Base-by-base conservation (phyloP, 2,888 invertebrate species). In the Hymenopus coronatus region DNA sequence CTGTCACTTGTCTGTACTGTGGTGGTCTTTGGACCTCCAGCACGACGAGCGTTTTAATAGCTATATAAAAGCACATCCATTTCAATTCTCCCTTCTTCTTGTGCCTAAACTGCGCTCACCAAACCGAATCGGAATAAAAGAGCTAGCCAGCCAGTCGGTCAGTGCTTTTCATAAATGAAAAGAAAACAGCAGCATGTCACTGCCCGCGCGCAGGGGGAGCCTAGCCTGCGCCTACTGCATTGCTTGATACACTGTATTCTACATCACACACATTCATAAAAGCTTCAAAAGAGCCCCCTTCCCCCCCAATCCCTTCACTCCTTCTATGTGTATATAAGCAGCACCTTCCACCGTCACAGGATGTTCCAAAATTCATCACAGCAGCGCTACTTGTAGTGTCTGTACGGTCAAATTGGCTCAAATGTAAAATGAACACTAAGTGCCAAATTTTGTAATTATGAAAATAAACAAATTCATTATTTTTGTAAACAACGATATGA, bases 51-150 rank as follows among this genome's bases (percentile, higher is more conserved):
- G 33, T 33, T 82, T 87, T 87, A 87, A 87, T 87, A 82, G 87
- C 87, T 12, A 87, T 87, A 87, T 87, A 87, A 87, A 87, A 87
- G 87, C 87, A 87, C 87, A 87, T 87, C 87, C 87, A 82, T 87
- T 87, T 82, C 87, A 82, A 87, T 87, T 87, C 87, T 28, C 30
- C 15, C 28, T 46, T 81, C 25, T 28, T 20, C 86, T 70, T 20
- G 27, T 70, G 30, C 83, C 87, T 87, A 33, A 87, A 87, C 87
- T 82, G 87, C n/a, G 81, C 87, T 87, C 87, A 87, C 40, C 87
- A 87, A 40, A 82, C 82, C 40, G 82, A 82, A 82, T 82, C 82
- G 14, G n/a, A 87, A 87, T 87, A 87, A 82, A 87, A 87, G 87
- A 81, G 28, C 70, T 25, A 15, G 25, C 12, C n/a, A 87, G 20